These are phyloP conservation scores for Arnoldichthys spilopterus DNA, from an alignment of 2,797 vertebrate species.

Conservation along the genomic window DNA sequence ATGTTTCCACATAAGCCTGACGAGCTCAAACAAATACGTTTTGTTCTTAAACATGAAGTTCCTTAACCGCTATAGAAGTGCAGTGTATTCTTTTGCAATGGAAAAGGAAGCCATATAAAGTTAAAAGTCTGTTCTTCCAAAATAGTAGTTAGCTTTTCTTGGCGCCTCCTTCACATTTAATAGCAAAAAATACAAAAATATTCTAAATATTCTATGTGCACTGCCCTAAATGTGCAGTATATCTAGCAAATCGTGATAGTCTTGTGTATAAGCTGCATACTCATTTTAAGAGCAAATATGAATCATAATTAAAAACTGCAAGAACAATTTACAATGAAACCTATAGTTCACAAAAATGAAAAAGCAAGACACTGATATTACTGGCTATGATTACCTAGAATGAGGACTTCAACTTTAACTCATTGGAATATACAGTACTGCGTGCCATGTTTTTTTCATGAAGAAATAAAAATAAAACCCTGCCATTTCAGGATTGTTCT, in stretches of 20 bases:
- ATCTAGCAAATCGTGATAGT: constrained; percentile 19
- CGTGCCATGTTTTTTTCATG: background rate
- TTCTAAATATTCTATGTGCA: constrained; percentile 53
- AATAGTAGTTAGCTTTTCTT: constrained; percentile 33
- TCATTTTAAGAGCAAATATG: background rate
- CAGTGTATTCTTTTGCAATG: constrained; percentile 28
- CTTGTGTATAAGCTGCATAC: constrained; percentile 30
- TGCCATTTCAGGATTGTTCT: background rate
- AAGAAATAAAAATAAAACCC: background rate
- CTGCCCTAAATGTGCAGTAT: constrained; percentile 45
- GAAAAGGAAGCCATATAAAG: constrained; percentile 17
- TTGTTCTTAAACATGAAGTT: background rate
- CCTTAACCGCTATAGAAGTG: constrained; percentile 21
- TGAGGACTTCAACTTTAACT: background rate
- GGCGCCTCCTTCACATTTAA: constrained; percentile 50
- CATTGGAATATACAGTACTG: background rate
- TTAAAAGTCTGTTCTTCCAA: constrained; percentile 33
- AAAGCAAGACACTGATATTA: background rate
- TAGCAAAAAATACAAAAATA: constrained; percentile 57
- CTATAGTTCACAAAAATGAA: background rate
- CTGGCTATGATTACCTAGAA: background rate
- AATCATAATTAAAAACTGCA: background rate
- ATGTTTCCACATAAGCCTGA: background rate
- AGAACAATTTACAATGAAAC: background rate
- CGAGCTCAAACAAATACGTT: constrained; percentile 5